Evolutionary conservation across 2,888 invertebrate species (phyloP).

Genomic region (Mactromeris polynyma): DNA sequence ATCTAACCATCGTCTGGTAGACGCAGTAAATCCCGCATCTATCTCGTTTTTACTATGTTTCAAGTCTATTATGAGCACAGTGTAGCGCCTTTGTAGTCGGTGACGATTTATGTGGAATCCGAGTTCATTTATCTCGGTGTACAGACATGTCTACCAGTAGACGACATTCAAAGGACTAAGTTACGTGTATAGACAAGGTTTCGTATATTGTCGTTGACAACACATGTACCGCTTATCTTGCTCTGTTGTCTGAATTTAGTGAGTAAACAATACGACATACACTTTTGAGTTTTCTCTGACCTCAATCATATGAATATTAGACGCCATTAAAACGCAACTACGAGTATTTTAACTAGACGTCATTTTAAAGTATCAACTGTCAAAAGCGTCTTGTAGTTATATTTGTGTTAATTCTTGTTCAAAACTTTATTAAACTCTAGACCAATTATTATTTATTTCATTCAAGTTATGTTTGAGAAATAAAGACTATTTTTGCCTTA

Average conservation of each 20-base stretch:
- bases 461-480: too few species aligned
- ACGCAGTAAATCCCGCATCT: not conserved
- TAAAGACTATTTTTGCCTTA: too few species aligned
- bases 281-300: too few species aligned
- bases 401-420: too few species aligned
- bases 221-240: not conserved
- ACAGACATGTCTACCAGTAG: not conserved
- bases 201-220: not conserved
- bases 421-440: too few species aligned
- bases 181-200: not conserved
- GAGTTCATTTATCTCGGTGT: not conserved
- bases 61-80: not conserved
- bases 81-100: not conserved
- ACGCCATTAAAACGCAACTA: too few species aligned
- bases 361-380: too few species aligned
- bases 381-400: too few species aligned
- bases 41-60: not conserved
- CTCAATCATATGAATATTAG: too few species aligned
- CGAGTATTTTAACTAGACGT: too few species aligned
- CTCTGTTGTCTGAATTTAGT: not conserved
- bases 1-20: too few species aligned
- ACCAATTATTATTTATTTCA: too few species aligned
- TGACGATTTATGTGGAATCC: not conserved
- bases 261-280: not conserved
- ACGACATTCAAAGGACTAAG: not conserved